Conservation (phyloP, 2,888 invertebrate species). For the Orgyia antiqua region DNA sequence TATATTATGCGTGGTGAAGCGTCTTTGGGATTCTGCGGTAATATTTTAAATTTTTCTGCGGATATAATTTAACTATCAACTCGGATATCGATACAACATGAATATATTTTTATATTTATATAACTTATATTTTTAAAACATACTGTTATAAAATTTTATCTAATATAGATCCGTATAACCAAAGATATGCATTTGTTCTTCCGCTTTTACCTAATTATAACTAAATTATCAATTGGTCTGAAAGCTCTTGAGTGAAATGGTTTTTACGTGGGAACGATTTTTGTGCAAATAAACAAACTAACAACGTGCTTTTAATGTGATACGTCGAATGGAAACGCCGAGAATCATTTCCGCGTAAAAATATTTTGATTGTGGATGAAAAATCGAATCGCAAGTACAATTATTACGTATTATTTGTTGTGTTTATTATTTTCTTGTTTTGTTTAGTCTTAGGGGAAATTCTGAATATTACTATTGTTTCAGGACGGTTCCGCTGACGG, state of each 20-base stretch:
- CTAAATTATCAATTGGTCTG: conserved; percentile 64
- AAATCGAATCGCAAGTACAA: conserved; percentile 76
- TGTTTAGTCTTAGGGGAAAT: conserved; percentile 19
- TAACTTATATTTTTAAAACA: background rate
- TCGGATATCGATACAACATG: conserved; percentile 5
- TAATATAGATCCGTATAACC: conserved; percentile 12
- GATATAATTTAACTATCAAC: conserved; percentile 1
- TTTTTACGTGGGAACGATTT: conserved; percentile 79
- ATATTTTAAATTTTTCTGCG: conserved; percentile 9
- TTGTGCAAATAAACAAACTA: conserved; percentile 66
- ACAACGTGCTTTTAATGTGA: conserved; percentile 66
- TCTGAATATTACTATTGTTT: conserved; percentile 51
- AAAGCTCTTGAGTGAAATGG: conserved; percentile 79
- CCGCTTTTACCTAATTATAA: conserved; percentile 31
- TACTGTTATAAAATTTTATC: conserved; percentile 1
- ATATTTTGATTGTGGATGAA: conserved; percentile 77
- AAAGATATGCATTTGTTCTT: conserved; percentile 21
- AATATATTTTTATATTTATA: no score
- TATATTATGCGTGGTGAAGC: conserved; percentile 35
- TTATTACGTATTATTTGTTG: conserved; percentile 33
- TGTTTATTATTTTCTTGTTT: conserved; percentile 22
- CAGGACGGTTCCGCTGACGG: conserved; percentile 74
- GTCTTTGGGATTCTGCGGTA: conserved; percentile 17
- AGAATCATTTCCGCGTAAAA: conserved; percentile 79
- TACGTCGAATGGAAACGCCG: conserved; percentile 74